Evolutionary conservation across 2,888 invertebrate genomes (phyloP).

Genomic region (Chymomyza amoena): DNA sequence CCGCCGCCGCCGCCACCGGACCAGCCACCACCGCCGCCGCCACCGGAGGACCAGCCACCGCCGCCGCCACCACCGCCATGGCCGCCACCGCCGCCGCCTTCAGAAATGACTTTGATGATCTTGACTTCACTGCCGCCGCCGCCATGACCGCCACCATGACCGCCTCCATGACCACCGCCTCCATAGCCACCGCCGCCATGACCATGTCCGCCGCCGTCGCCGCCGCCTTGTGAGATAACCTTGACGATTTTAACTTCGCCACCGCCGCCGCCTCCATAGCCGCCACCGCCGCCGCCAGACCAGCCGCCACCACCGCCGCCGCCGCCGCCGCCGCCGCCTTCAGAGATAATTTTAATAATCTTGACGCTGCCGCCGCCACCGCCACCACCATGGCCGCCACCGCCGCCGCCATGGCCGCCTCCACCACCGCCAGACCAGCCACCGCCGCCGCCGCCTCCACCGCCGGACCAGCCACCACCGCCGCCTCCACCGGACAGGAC

Average conservation of each 20-base stretch:
- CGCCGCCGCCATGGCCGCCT: slow-evolving; percentile 24
- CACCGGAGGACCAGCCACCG: slow-evolving; percentile 9
- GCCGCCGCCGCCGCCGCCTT: slow-evolving; percentile 4
- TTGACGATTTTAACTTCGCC: slow-evolving; percentile 10
- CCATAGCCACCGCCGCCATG: slow-evolving; percentile 8
- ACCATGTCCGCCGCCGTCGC: too few species aligned
- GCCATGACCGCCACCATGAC: slow-evolving; percentile 4
- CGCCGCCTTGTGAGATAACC: slow-evolving; percentile 9
- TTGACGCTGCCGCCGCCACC: slow-evolving; percentile 11
- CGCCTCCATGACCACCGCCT: slow-evolving; percentile 9
- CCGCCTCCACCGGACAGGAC: slow-evolving; percentile 56
- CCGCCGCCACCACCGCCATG: slow-evolving; percentile 20
- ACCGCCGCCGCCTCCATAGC: slow-evolving; percentile 5
- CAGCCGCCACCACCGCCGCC: slow-evolving; percentile 15
- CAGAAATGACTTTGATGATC: slow-evolving; percentile 20
- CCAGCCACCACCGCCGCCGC: slow-evolving; percentile 14
- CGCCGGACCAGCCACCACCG: slow-evolving; percentile 41
- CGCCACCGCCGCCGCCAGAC: slow-evolving; percentile 16
- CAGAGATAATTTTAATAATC: background rate
- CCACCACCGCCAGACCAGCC: slow-evolving; percentile 18
- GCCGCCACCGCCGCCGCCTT: background rate
- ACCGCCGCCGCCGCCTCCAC: slow-evolving; percentile 14
- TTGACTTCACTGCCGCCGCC: slow-evolving; percentile 14
- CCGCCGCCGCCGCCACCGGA: background rate
- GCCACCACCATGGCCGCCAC: slow-evolving; percentile 9